These are phyloP conservation scores for Brachionus plicatilis DNA, from an alignment of 1,140 invertebrate species.

Conservation along the genomic window DNA sequence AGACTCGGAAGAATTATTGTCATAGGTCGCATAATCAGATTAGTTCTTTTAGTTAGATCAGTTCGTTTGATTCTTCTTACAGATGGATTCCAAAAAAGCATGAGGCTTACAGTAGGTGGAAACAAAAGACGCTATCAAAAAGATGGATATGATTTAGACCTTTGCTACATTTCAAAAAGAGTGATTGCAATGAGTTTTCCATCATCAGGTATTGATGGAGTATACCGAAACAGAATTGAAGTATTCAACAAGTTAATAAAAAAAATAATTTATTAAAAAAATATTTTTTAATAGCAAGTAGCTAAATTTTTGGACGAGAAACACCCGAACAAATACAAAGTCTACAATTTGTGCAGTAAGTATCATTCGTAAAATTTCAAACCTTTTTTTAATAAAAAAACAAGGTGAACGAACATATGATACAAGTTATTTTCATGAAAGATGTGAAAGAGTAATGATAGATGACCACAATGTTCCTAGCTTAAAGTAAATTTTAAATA, in stretches of 20 bases:
- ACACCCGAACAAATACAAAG: conserved; percentile 61
- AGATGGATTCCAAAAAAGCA: conserved; percentile 56
- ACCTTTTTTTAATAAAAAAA: conserved; percentile 32
- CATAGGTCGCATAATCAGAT: conserved; percentile 56
- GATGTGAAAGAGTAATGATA: conserved; percentile 60
- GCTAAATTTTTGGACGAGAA: conserved; percentile 61
- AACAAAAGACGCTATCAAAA: conserved; percentile 61
- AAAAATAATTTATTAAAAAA: conserved; percentile 31
- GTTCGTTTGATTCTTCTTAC: conserved; percentile 55
- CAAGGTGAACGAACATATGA: conserved; percentile 62
- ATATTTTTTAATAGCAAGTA: conserved; percentile 56
- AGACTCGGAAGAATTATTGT: conserved; percentile 49
- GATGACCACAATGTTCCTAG: conserved; percentile 65
- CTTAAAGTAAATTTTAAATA: conserved; percentile 55
- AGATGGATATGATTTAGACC: conserved; percentile 62
- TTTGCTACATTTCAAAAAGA: conserved; percentile 61
- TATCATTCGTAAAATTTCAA: conserved; percentile 34
- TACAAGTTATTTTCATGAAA: conserved; percentile 59
- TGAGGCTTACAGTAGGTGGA: conserved; percentile 59
- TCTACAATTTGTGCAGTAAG: conserved; percentile 64
- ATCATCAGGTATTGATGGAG: conserved; percentile 58
- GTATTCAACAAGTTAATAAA: conserved; percentile 46
- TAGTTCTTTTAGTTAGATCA: conserved; percentile 55
- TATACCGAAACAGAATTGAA: conserved; percentile 62
- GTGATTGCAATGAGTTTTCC: conserved; percentile 65